Percentiles rank a stretch among this genome's conserved stretches.
Conservation (phyloP, 2,888 invertebrate species). For the Nephrocerus scutellatus region DNA sequence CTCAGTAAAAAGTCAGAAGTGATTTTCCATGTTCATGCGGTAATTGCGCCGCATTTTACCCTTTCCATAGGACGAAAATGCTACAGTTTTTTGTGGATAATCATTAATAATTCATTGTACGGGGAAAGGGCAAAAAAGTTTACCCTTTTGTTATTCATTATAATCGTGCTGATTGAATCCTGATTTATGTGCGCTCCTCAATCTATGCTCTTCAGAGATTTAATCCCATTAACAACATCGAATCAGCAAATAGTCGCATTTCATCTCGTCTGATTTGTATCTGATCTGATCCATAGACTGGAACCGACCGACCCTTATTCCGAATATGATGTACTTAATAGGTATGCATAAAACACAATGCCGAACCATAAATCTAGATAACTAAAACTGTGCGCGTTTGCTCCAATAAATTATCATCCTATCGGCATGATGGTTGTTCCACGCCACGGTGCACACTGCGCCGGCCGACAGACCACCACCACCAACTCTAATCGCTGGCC, state of each 20-base stretch:
- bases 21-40: too few relatives aligned
- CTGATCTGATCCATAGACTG: conserved; percentile 23
- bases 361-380: conserved; percentile 26
- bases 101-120: too few relatives aligned
- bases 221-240: conserved; percentile 27
- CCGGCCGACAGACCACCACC: not conserved
- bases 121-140: too few relatives aligned
- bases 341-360: conserved; percentile 21
- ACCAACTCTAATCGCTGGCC: conserved; percentile 1
- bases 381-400: conserved; percentile 21
- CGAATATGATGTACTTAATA: not conserved
- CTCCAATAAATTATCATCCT: conserved; percentile 25
- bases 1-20: too few relatives aligned
- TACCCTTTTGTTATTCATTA: too few relatives aligned
- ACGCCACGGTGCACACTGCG: not conserved
- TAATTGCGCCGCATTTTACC: too few relatives aligned
- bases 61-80: too few relatives aligned
- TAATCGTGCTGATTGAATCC: conserved; percentile 28
- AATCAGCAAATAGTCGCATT: conserved; percentile 15
- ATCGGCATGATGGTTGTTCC: conserved; percentile 13
- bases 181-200: conserved; percentile 33
- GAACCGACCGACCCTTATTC: conserved; percentile 20
- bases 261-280: conserved; percentile 22
- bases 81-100: too few relatives aligned
- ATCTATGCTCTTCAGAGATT: conserved; percentile 30